phyloP scores from a whole-genome alignment of 2,113 vertebrate genomes.

The Empidonax alnorum region DNA sequence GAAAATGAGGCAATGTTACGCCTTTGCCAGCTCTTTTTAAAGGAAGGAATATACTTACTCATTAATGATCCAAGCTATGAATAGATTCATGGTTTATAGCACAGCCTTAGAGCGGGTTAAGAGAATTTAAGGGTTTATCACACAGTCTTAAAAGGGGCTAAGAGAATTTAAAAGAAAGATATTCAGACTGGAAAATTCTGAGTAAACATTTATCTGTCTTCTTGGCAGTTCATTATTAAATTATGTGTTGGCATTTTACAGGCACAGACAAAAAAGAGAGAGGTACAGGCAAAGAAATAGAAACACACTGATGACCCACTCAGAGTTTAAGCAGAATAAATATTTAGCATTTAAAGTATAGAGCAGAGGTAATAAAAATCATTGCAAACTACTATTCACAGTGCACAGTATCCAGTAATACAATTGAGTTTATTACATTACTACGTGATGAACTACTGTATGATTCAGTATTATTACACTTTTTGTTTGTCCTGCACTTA shows the following conservation, averaged over 20 bases:
- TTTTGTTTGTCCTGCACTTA: not conserved
- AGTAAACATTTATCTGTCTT: conserved; percentile 29
- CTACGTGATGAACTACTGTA: not conserved
- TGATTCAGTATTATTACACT: not conserved
- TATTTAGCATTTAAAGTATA: not conserved
- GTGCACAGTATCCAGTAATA: not conserved
- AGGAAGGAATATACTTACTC: conserved; percentile 26
- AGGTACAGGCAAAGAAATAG: not conserved
- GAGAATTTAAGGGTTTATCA: conserved; percentile 25
- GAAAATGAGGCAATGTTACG: conserved; percentile 34
- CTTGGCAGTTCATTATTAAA: conserved; percentile 22
- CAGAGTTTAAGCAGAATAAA: conserved; percentile 6
- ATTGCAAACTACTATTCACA: not conserved
- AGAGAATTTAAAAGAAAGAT: conserved; percentile 8
- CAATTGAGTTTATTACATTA: not conserved
- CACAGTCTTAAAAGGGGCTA: not conserved
- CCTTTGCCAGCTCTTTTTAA: conserved; percentile 32
- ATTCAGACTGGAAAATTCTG: not conserved
- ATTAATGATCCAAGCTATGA: conserved; percentile 49
- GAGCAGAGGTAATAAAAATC: conserved; percentile 7
- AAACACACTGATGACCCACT: not conserved
- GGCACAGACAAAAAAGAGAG: not conserved
- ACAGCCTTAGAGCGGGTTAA: not conserved
- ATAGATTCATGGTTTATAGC: conserved; percentile 29
- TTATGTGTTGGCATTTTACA: conserved; percentile 23